Base-by-base conservation (phyloP, 2,888 invertebrate species). In the Caenorhabditis japonica region DNA sequence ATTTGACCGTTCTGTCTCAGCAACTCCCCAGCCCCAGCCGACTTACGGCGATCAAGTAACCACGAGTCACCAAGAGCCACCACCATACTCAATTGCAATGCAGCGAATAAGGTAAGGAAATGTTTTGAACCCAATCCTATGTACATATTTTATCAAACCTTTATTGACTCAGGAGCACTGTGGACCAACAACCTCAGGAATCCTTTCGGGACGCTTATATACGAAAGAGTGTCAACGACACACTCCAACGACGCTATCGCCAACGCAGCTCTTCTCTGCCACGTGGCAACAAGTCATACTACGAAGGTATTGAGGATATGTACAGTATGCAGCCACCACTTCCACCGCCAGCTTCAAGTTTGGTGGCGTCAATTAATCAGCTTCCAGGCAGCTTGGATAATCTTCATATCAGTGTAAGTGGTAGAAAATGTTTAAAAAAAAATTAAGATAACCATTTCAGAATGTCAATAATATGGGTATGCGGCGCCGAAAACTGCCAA, bases 181-280 rank as follows among this genome's bases (percentile, higher is more conserved):
- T 46, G 21, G 55, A 68, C 4, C 64, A 39, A 25, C 71, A 44
- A 49, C 66, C 74, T 3, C 69, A 53, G 21, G 80, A 80, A 56
- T 80, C 80, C 4, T 71, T 80, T 23, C 71, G 80, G 1, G 80
- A 80, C 46, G 74, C 80, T 3, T 74, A 74, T 19, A 80, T 80
- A 27, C 76, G 80, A 10, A 76, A 76, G 27, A 77, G 74, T 71
- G 76, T 77, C 12, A 73, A 68, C 53, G 70, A 77, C 43, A 77
- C 77, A 19, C 55, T 79, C 27, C 64, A 71, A 51, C 61, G 72
- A 7, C 55, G 66, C 1, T 77, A 74, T 41, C 75, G 81, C n/a
- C 80, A 82, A 23, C 71, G 81, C 23, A 78, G 78, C 17, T 75
- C 81, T 12, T 77, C 77, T 2, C 51, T 82, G 43, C 81, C 81